Conservation (phyloP, 2,797 vertebrate genomes). For the Halcyon chelicuti region DNA sequence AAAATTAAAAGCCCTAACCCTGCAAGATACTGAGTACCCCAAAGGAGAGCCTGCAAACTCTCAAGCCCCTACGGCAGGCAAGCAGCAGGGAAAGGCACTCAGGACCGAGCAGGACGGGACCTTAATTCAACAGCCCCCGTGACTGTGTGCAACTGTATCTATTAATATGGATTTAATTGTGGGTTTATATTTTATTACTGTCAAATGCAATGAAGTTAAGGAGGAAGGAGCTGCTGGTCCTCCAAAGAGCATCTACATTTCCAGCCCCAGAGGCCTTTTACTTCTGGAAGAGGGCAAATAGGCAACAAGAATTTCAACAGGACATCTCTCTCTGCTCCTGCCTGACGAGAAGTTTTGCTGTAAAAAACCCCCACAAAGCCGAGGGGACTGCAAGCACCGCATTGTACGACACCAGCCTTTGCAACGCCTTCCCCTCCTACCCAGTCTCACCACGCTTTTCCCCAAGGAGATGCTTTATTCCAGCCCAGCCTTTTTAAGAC, state of each 20-base stretch:
- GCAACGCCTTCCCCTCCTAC: neutral
- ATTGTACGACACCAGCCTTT: neutral
- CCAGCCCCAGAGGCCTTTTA: neutral
- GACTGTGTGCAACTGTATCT: constrained; percentile 34
- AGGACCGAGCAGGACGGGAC: neutral
- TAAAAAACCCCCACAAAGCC: neutral
- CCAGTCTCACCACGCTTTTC: neutral
- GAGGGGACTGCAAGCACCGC: neutral
- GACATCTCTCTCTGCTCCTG: neutral
- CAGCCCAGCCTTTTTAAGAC: neutral
- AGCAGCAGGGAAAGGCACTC: neutral
- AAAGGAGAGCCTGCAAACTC: neutral
- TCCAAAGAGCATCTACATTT: neutral
- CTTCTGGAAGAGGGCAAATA: neutral
- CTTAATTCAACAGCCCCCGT: constrained; percentile 18
- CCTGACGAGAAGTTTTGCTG: neutral
- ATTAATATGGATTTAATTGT: constrained; percentile 57
- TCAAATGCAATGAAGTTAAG: constrained; percentile 62
- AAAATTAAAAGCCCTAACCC: constrained; percentile 59
- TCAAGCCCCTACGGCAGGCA: neutral
- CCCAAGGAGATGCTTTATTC: neutral
- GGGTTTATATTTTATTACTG: constrained; percentile 17
- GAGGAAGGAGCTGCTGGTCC: neutral
- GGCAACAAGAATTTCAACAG: neutral
- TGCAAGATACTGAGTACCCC: neutral